Evolutionary conservation across 2,888 invertebrate genomes (phyloP), one percentile per base, ranked within the genome.

Genomic region (Meiosimyza decipiens): DNA sequence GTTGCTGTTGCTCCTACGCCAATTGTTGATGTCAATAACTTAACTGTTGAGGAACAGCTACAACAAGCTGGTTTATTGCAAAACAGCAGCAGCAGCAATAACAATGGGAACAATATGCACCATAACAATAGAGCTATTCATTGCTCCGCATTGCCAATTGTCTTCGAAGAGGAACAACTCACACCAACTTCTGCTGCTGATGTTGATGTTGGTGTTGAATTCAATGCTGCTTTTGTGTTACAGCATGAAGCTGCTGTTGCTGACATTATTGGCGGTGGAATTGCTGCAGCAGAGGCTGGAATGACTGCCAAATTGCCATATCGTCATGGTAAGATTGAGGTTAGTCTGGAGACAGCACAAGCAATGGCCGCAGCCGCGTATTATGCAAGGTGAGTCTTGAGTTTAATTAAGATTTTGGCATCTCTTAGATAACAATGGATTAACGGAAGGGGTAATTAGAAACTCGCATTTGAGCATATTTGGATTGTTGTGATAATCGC

Each of bases 341-440:
- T 84, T 71, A 82, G 82, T 75, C 76, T 82, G 74, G 83, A 84
- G 77, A 84, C 84, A 65, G 83, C 83, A 3, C 83, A 83, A 70
- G 83, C 83, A 6, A 82, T 84, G 81, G 84, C 83, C 47, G 83
- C 83, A 47, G 84, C 84, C 64, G 82, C 82, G 74, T 83, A 83
- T 77, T 84, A 83, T 80, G 84, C 84, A 70, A 83, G 83, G 84
- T 84, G 75, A 82, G 83, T 79, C 13, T 51, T 65, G 62, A 33
- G 68, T 73, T 74, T 71, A 74, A 69, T 64, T 69, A 64, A 54
- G 64, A 66, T 51, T 71, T 66, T 28, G 4, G 13, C 13, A 15
- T 55, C 1, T 54, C 15, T 52, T 1, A 40, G 40, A 9, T 40
- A 9, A 40, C 40, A 9, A 9, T 9, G 11, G 15, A 40, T 47